Conservation (phyloP, 2,113 vertebrate species). For the Psittacula cyanocephala region DNA sequence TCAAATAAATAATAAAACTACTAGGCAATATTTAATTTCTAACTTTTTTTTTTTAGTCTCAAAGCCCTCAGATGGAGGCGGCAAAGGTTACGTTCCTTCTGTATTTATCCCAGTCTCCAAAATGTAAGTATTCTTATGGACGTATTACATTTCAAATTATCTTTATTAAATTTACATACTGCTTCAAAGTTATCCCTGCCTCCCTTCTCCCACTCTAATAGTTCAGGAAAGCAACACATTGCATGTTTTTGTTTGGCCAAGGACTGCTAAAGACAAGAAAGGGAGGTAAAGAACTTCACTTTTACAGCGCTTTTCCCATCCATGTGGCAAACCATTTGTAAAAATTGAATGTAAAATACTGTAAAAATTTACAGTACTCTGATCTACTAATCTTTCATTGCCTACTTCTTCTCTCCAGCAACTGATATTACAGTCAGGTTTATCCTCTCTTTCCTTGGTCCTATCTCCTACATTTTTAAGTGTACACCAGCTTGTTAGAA, state of each 20-base stretch:
- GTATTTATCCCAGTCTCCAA: constrained; percentile 92
- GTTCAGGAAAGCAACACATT: not conserved
- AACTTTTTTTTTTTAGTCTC: constrained; percentile 64
- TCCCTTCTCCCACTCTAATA: not conserved
- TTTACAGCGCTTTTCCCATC: not conserved
- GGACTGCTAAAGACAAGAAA: not conserved
- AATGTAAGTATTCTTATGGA: constrained; percentile 80
- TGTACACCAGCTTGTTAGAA: not conserved
- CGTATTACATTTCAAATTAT: not conserved
- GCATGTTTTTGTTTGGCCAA: not conserved
- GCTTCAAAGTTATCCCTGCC: not conserved
- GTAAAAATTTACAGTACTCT: not conserved
- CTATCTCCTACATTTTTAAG: not conserved
- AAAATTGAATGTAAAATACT: not conserved
- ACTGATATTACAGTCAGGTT: not conserved
- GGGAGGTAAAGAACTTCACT: not conserved
- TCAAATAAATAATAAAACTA: not conserved
- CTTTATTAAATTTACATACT: not conserved
- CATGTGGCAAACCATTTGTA: not conserved
- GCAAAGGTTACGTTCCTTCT: constrained; percentile 87
- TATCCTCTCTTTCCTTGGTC: not conserved
- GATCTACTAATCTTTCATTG: not conserved
- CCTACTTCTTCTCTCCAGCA: not conserved
- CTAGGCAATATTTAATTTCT: not conserved
- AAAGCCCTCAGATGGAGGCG: constrained; percentile 77